Evolutionary conservation across 2,888 invertebrate genomes (phyloP), one percentile per base, ranked within the genome.

Genomic region (Julus scandinavius): DNA sequence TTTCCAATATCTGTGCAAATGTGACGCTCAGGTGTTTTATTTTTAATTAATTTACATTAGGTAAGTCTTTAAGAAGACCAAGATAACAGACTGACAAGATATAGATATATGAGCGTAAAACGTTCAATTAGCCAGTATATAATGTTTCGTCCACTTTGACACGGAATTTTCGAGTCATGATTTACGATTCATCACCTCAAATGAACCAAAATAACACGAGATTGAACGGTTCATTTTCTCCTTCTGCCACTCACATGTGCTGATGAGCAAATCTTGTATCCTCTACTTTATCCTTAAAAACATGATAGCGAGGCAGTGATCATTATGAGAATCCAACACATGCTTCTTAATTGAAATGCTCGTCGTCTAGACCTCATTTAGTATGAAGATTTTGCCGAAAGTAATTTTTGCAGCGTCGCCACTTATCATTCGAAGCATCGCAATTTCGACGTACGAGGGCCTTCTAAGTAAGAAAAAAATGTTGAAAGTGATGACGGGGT

Each of bases 291-390:
- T 15, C 4, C 4, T 17, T 17, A 1, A 54, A 17, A 54, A 54
- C 54, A 54, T 17, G 54, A 15, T 54, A 54, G 5, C 5, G 17
- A 54, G 54, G 54, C 54, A 13, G 54, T 80, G 29, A 38, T 80
- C 29, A 7, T 13, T 29, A 38, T 40, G 80, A 15, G 80, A 80
- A 38, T 80, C 38, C 38, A 40, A 13, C 80, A 80, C 38, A 9
- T 80, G 80, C 38, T 80, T 80, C 13, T 13, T 80, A 80, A 80
- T 80, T 80, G 80, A 80, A 80, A 80, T 80, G 38, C 80, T 38
- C 80, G 15, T 38, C 38, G 80, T 80, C 80, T 80, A 80, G 80
- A 80, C 80, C 13, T 80, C 7, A 80, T 15, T 40, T 40, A 40
- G 15, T 80, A 9, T 2, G 15, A 80, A 80, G 7, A 72, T 11